Evolutionary conservation across 2,113 vertebrate species (phyloP).

Genomic region (Halichoeres trimaculatus): DNA sequence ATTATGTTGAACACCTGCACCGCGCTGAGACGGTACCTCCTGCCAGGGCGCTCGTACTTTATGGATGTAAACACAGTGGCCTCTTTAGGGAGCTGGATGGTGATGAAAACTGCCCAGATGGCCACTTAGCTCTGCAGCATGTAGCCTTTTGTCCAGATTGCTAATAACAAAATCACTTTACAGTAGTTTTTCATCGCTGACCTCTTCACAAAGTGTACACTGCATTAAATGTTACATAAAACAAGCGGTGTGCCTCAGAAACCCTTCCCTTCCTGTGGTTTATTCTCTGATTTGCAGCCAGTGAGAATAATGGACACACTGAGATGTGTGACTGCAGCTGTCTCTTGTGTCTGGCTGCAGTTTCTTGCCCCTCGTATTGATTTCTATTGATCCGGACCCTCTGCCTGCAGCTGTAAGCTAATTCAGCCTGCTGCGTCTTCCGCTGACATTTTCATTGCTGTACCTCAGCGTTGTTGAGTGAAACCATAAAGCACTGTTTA

Average conservation of each 20-base stretch:
- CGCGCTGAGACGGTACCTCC: conserved; percentile 19
- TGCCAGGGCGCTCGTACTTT: conserved; percentile 23
- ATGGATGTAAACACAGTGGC: conserved; percentile 27
- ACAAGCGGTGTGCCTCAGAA: conserved; percentile 6
- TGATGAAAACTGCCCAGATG: conserved; percentile 21
- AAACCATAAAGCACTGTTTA: conserved; percentile 43
- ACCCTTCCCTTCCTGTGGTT: conserved; percentile 5
- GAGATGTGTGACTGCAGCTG: conserved; percentile 33
- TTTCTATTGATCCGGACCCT: conserved; percentile 63
- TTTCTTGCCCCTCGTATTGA: conserved; percentile 65
- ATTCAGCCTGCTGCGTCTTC: conserved; percentile 55
- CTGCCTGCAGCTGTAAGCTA: conserved; percentile 63
- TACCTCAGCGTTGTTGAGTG: conserved; percentile 52
- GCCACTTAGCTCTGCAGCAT: conserved; percentile 14
- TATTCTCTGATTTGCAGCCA: conserved; percentile 4
- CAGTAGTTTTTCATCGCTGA: conserved; percentile 17
- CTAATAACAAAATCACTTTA: conserved; percentile 38
- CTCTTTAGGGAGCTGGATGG: conserved; percentile 23
- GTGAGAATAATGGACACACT: neutral
- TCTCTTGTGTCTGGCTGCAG: conserved; percentile 52
- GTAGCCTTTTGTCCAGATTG: conserved; percentile 27
- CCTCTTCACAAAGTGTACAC: neutral
- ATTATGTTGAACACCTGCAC: conserved; percentile 52
- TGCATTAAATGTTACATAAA: conserved; percentile 17
- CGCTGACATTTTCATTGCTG: conserved; percentile 71